A percentile compares a stretch with the other conserved stretches of the same genome.
phyloP scores from a whole-genome alignment of 2,888 invertebrate genomes.

The Tridacna crocea region DNA sequence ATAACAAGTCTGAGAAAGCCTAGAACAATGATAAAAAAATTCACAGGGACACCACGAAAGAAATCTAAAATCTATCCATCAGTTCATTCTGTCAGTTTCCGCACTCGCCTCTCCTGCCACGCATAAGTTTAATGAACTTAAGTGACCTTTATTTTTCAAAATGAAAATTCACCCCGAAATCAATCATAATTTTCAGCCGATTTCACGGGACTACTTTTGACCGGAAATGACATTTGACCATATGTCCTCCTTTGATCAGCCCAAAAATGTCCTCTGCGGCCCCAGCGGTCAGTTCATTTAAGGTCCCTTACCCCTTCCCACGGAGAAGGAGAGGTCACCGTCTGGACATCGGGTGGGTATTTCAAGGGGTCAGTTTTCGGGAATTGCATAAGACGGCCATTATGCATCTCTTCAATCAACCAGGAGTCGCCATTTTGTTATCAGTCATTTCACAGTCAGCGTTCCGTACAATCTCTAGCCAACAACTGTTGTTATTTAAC shows the following conservation, averaged over 20 bases:
- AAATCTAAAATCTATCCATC: too few relatives aligned
- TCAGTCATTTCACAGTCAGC: too few relatives aligned
- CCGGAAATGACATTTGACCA: conserved; percentile 32
- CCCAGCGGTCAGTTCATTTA: conserved; percentile 28
- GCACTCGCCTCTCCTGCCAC: too few relatives aligned
- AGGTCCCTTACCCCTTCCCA: conserved; percentile 14
- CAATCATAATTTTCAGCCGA: conserved; percentile 21
- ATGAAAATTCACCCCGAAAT: conserved; percentile 25
- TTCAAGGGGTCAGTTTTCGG: conserved; percentile 11
- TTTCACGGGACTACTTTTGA: conserved; percentile 37
- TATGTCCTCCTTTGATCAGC: conserved; percentile 21
- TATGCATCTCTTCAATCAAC: neutral
- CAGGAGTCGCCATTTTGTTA: too few relatives aligned
- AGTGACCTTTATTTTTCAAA: conserved; percentile 6
- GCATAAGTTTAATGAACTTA: conserved; percentile 4
- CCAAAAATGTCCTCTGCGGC: neutral
- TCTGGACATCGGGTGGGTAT: conserved; percentile 14
- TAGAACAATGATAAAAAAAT: too few relatives aligned
- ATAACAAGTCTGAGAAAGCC: too few relatives aligned
- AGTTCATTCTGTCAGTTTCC: too few relatives aligned
- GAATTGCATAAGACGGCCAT: conserved; percentile 9
- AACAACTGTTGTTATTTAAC: too few relatives aligned
- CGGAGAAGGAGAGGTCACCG: conserved; percentile 8
- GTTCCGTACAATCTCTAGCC: too few relatives aligned
- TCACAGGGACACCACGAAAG: too few relatives aligned